Evolutionary conservation across 2,888 invertebrate genomes (phyloP), one percentile per base, ranked within the genome.

Genomic region (Gibbula magus): DNA sequence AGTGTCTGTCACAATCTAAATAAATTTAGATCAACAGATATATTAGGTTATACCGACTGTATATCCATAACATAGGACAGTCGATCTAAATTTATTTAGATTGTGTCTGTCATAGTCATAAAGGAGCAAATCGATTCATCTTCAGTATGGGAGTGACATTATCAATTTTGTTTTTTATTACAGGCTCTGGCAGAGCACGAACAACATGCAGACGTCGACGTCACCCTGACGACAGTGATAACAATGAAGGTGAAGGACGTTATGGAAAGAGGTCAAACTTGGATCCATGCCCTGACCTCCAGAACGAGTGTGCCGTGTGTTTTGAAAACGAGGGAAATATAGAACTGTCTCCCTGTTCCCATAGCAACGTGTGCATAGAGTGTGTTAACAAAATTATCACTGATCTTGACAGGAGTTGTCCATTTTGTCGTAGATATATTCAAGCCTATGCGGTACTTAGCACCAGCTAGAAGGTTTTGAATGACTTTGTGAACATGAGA

Each of bases 311-410:
- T 54, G 35, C 73, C 16, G 56, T 78, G 20, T 78, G 78, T 39
- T 74, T 73, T 20, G 78, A 74, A 56, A 25, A 35, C 10, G 53
- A 53, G 10, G 39, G 73, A 13, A 73, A 74, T 39, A 52, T 78
- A 20, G 54, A 78, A 45, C n/a, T 78, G 2, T 74, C n/a, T 22
- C 78, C 78, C 2, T 78, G 74, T 53, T n/a, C 25, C 29, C 78
- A 78, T 54, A 52, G 54, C 51, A 70, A 56, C 20, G 67, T 78
- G 54, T 78, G 78, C 54, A 54, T 54, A 32, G 51, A 73, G 20
- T 78, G 78, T 54, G 54, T 78, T 10, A 54, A 78, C 45, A 74
- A 56, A 16, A 78, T 78, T 56, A 78, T 78, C 5, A 73, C 78
- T 13, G 74, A 78, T 32, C 20, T 70, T 22, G 78, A 78, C 54